phyloP scores from a whole-genome alignment of 2,113 vertebrate genomes.

The Peromyscus californicus region DNA sequence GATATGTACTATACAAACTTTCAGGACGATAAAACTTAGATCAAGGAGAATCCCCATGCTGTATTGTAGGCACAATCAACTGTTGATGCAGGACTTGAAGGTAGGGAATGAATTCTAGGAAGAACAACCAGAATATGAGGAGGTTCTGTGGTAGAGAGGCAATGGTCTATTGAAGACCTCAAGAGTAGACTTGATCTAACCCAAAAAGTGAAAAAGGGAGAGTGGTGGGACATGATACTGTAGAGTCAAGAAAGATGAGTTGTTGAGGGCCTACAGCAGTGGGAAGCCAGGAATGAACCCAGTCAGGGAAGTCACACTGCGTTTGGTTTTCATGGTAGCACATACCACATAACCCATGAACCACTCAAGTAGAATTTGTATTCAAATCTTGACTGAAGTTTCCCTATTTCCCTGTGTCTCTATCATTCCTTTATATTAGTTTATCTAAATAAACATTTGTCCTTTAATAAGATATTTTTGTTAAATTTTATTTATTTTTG shows the following conservation, averaged over 20 bases:
- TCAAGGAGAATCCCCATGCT: background rate
- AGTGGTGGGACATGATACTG: background rate
- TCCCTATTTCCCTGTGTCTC: background rate
- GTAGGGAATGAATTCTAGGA: background rate
- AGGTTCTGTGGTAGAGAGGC: background rate
- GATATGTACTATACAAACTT: background rate
- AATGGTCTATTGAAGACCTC: background rate
- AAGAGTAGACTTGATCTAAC: background rate
- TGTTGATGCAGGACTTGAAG: background rate
- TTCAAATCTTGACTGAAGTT: background rate
- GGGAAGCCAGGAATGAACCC: background rate
- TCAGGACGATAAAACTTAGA: background rate
- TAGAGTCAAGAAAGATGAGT: background rate
- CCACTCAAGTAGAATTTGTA: background rate
- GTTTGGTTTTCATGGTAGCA: background rate
- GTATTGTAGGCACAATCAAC: background rate
- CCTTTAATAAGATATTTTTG: background rate
- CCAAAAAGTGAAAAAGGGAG: background rate
- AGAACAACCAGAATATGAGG: background rate
- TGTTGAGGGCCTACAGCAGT: background rate
- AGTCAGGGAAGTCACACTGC: background rate
- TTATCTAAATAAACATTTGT: background rate
- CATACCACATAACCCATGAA: background rate
- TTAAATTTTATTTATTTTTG: background rate
- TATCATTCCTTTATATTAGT: background rate